A percentile compares a stretch with the other conserved stretches of the same genome.
These are phyloP conservation scores for Stigmatopora argus DNA, from an alignment of 2,113 vertebrate genomes.

Conservation along the genomic window DNA sequence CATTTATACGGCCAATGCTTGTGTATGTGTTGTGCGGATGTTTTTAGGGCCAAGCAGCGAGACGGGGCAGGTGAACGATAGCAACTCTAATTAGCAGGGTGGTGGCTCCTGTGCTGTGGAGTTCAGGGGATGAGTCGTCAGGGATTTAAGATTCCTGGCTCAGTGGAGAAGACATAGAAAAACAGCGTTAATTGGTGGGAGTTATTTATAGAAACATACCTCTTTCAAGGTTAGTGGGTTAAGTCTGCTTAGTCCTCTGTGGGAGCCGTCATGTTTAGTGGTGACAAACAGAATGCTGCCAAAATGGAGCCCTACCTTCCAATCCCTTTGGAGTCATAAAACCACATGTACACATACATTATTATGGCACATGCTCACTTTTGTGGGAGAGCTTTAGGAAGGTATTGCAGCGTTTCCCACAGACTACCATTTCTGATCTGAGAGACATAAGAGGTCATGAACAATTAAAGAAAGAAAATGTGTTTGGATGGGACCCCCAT, in stretches of 20 bases:
- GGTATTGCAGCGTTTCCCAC: conserved; percentile 23
- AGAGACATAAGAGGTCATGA: conserved; percentile 8
- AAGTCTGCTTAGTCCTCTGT: conserved; percentile 57
- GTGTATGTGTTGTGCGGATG: conserved; percentile 3
- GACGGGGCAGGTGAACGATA: conserved; percentile 64
- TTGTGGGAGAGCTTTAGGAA: conserved; percentile 1
- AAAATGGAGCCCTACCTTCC: conserved; percentile 33
- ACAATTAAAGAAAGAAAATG: conserved; percentile 39
- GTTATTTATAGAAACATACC: conserved; percentile 70
- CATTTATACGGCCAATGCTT: conserved; percentile 15
- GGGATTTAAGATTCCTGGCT: conserved; percentile 57
- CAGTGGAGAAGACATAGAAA: conserved; percentile 63
- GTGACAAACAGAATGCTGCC: conserved; percentile 49
- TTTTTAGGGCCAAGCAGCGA: conserved; percentile 33
- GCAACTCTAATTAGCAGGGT: conserved; percentile 65
- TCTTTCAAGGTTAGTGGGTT: conserved; percentile 68
- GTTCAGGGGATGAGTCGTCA: conserved; percentile 56
- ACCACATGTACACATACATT: conserved; percentile 16
- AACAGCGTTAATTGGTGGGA: conserved; percentile 72
- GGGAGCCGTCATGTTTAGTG: conserved; percentile 53
- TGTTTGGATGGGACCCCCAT: conserved; percentile 3
- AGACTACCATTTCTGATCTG: conserved; percentile 31
- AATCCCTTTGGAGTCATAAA: conserved; percentile 19
- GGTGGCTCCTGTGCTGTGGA: conserved; percentile 55
- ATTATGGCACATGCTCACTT: background rate